Base-by-base conservation (phyloP, 2,888 invertebrate species). In the Smittia aterrima region DNA sequence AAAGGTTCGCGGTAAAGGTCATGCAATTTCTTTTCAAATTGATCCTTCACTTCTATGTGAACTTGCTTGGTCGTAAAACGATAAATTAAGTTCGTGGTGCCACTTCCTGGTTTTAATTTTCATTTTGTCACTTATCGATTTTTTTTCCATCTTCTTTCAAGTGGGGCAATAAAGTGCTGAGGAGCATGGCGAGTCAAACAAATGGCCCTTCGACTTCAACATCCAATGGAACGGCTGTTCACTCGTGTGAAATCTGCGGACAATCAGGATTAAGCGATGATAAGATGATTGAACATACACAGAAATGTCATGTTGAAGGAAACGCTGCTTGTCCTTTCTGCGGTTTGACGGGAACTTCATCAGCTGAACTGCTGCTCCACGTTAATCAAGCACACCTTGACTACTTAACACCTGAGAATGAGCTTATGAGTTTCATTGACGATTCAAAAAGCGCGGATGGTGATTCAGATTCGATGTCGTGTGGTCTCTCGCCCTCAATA, bases 171-270 rank as follows among this genome's bases (percentile, higher is more conserved):
- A 64, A 64, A 13, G 1, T 24, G 27, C 25, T 22, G 47, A 47
- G 16, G 47, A 58, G n/a, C 4, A 64, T 64, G 27, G 4, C 27
- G n/a, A 64, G 27, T 20, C 62, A 32, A 11, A 9, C 2, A 9
- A 72, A 62, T 72, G 72, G 20, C 70, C n/a, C n/a, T n/a, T n/a
- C n/a, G n/a, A n/a, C 70, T 13, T 70, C 70, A 27, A 27, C 70
- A 4, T 70, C 70, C 9, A 54, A 68, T 47, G 47, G 70, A n/a
- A 1, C 70, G 7, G 64, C 64, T 27, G 25, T 22, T n/a, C 78
- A 89, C 81, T 87, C 90, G 74, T 94, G 93, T 83, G 92, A 93
- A 83, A 91, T 93, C 76, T 94, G 94, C 81, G 93, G 93, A n/a
- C 87, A 90, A 77, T 92, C 92, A 78, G 91, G 91, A 20, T 85